A percentile compares a stretch with the other conserved stretches of the same genome.
These are phyloP conservation scores for Morpho deidamia DNA, from an alignment of 2,888 invertebrate species.

Conservation along the genomic window DNA sequence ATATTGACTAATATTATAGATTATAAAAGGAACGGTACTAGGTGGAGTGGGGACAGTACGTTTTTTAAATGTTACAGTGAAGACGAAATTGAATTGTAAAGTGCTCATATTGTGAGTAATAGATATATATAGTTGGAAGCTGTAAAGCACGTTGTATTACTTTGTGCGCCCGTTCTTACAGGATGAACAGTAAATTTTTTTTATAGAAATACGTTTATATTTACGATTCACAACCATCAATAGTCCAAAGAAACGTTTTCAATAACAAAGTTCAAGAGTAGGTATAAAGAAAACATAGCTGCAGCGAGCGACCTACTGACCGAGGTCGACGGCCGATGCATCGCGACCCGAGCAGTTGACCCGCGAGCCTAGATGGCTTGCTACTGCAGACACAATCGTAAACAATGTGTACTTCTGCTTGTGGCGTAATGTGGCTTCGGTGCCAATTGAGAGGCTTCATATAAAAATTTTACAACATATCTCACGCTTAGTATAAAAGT, in stretches of 20 bases:
- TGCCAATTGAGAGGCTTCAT: not conserved
- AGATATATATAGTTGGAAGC: too few relatives aligned
- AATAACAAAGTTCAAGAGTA: constrained; percentile 63
- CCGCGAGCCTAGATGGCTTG: constrained; percentile 44
- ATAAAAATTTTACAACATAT: too few relatives aligned
- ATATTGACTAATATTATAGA: too few relatives aligned
- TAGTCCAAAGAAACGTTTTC: constrained; percentile 13
- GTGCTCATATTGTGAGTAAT: too few relatives aligned
- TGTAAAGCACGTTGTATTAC: too few relatives aligned
- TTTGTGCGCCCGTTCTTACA: too few relatives aligned
- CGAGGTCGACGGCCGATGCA: constrained; percentile 66
- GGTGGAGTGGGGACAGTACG: too few relatives aligned
- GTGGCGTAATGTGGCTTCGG: not conserved
- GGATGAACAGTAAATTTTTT: too few relatives aligned
- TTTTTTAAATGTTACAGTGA: too few relatives aligned
- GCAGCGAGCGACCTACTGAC: constrained; percentile 63
- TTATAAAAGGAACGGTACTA: too few relatives aligned
- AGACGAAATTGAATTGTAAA: too few relatives aligned
- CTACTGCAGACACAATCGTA: constrained; percentile 21
- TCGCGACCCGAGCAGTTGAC: constrained; percentile 43
- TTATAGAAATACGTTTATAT: not conserved
- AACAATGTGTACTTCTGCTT: constrained; percentile 17
- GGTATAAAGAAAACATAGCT: constrained; percentile 36
- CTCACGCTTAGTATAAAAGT: too few relatives aligned
- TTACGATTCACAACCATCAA: not conserved